Evolutionary conservation across 1,140 invertebrate genomes (phyloP), one percentile per base, ranked within the genome.

Genomic region (Thaumatotibia leucotreta): DNA sequence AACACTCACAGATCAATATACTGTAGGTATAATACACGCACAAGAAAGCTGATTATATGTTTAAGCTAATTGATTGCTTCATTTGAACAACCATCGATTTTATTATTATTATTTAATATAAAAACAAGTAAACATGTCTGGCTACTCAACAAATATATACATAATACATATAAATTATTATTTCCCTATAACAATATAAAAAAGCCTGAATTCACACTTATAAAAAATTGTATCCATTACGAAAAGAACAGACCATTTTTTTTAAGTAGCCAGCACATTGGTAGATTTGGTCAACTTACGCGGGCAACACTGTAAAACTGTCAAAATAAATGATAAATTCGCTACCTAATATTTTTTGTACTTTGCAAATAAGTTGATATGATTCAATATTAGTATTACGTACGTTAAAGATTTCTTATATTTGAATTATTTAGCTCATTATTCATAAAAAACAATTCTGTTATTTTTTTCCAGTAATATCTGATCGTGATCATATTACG

Each of bases 21-120:
- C 39, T 70, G 61, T n/a, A n/a, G n/a, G n/a, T 31, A 70, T 74
- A 66, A 50, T 75, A 84, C 82, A 83, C 72, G 73, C 77, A 84
- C 83, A 76, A 79, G 63, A 83, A 83, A 87, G 83, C 83, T 64
- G 82, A 81, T 75, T 84, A 84, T 63, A 84, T 75, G 64, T 79
- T 68, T 77, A 83, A 86, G 82, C 82, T 73, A 75, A 75, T 72
- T 66, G 76, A 84, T 86, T 82, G 81, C 77, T 82, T 82, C 76
- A 61, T 76, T 78, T 52, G 67, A 73, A 84, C 81, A 84, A 84
- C 76, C 84, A 74, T 82, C 66, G 69, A 75, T 76, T 63, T 58
- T 49, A 63, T 54, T 75, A 72, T 71, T 75, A 73, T 45, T 45
- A 45, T 58, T 58, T 58, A 58, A 24, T 58, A 11, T 23, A 58